phyloP scores from a whole-genome alignment of 2,797 vertebrate genomes.

The Heterohyrax brucei region DNA sequence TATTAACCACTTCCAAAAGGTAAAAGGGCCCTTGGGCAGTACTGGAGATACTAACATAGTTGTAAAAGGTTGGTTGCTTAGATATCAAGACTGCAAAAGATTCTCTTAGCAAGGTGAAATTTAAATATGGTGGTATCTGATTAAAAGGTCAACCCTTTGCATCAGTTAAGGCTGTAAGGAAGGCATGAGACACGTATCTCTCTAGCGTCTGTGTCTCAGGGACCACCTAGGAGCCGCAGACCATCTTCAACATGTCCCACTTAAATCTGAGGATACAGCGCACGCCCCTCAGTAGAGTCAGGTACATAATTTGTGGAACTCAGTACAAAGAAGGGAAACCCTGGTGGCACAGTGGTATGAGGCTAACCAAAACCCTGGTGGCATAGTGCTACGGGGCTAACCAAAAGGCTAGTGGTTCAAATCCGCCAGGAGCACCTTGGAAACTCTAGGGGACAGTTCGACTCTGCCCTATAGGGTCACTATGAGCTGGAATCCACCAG shows the following conservation, averaged over 20 bases:
- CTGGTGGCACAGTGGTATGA: too few species aligned
- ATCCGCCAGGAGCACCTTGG: too few species aligned
- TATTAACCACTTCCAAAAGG: neutral
- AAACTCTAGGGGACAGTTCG: too few species aligned
- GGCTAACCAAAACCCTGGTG: too few species aligned
- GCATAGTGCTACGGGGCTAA: too few species aligned
- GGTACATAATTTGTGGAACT: neutral
- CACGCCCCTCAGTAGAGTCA: neutral
- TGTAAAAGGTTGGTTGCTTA: conserved; percentile 30
- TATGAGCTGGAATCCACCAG: too few species aligned
- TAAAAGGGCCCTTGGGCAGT: conserved; percentile 4
- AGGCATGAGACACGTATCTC: neutral
- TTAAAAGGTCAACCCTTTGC: neutral
- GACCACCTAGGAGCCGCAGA: neutral
- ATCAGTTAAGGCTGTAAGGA: neutral
- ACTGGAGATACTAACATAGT: conserved; percentile 30
- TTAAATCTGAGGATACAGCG: neutral
- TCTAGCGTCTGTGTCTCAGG: neutral
- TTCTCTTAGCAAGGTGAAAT: conserved; percentile 27
- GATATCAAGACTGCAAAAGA: neutral
- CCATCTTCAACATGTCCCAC: conserved; percentile 8
- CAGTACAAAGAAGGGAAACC: too few species aligned
- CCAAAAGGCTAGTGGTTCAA: too few species aligned
- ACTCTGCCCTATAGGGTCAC: too few species aligned
- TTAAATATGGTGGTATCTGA: conserved; percentile 27